A percentile compares a stretch with the other conserved stretches of the same genome.
Conservation (phyloP, 2,113 vertebrate genomes). For the Bungarus multicinctus region DNA sequence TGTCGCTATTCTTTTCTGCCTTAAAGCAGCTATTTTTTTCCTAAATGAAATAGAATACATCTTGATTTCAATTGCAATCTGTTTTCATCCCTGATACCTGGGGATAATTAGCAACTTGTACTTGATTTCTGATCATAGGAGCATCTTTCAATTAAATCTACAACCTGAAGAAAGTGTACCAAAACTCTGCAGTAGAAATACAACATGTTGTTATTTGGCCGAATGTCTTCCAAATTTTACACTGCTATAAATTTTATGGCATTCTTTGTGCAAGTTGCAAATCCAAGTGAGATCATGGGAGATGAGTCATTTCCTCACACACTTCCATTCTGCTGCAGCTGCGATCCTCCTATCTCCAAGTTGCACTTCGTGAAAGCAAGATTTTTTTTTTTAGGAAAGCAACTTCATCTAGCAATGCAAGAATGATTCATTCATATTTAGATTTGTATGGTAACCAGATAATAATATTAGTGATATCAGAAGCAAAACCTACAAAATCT, state of each 20-base stretch:
- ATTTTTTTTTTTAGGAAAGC: conserved; percentile 4
- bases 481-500: neutral
- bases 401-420: neutral
- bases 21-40: neutral
- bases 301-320: conserved; percentile 34
- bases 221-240: conserved; percentile 2
- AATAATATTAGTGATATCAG: conserved; percentile 15
- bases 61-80: neutral
- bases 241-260: conserved; percentile 35
- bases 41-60: neutral
- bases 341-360: conserved; percentile 16
- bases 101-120: neutral
- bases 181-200: neutral
- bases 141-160: conserved; percentile 34
- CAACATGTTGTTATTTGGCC: conserved; percentile 22
- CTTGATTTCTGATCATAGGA: conserved; percentile 26
- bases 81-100: neutral
- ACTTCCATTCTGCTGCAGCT: conserved; percentile 51
- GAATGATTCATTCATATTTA: conserved; percentile 35
- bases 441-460: neutral
- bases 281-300: conserved; percentile 33
- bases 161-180: neutral
- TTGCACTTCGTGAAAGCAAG: conserved; percentile 15
- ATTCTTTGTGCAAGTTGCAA: conserved; percentile 33
- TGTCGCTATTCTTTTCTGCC: neutral